Evolutionary conservation across 2,113 vertebrate species (phyloP), one percentile per base, ranked within the genome.

Genomic region (Hypocryptadius cinnamomeus): DNA sequence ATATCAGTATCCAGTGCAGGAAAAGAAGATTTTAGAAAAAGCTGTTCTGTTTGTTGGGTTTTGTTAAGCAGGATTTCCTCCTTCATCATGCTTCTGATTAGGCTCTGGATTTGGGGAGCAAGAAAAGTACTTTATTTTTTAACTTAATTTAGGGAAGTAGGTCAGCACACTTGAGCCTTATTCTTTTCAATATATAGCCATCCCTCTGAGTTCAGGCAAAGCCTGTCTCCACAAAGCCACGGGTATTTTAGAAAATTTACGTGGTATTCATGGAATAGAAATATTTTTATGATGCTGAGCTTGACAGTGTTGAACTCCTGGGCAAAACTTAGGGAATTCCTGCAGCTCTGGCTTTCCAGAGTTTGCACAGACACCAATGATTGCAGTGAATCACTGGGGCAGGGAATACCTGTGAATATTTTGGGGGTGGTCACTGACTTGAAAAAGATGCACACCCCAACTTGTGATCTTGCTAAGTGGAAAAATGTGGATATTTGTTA

Each of bases 341-440:
- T 51, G 0, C 3, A 40, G 12, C 30, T 72, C 33, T 51, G 16
- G 3, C 9, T 71, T 11, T 27, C 8, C 17, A 19, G 48, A 20
- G 13, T 48, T 82, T 61, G 20, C 21, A 6, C 2, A 15, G 15
- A 24, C 74, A 31, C 8, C 25, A 44, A 0, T 21, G 42, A 3
- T 39, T 16, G 10, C 10, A n/a, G 66, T 10, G 91, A 96, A 93
- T 95, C 87, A 47, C 68, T 61, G 86, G 65, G 79, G 33, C 85
- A 94, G 83, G 89, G 90, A 97, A 94, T 8, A 15, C 54, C 87
- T 95, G 37, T 79, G 79, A 84, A 83, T 96, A 77, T 95, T 96
- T 91, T 87, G 33, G 17, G 33, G 37, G 16, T 53, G 28, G 65
- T 94, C 83, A 70, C 66, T 71, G 71, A 56, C 18, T 73, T 77